These are phyloP conservation scores for Chiloscyllium plagiosum DNA, from an alignment of 2,113 vertebrate species.

Conservation along the genomic window DNA sequence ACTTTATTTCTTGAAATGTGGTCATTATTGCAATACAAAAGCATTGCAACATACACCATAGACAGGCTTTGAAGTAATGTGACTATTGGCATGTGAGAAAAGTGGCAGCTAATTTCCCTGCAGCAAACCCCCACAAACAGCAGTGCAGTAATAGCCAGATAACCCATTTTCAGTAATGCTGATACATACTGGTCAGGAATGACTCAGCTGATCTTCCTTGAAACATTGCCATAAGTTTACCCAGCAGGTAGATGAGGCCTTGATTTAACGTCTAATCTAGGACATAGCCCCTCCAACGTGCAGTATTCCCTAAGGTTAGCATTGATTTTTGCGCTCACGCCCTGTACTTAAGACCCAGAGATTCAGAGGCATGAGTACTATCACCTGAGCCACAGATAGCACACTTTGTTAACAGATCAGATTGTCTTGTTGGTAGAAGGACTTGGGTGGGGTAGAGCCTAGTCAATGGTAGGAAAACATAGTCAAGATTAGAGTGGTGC, in stretches of 20 bases:
- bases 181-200: neutral
- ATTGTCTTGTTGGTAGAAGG: neutral
- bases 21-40: neutral
- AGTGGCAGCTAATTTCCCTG: neutral
- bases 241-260: neutral
- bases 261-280: neutral
- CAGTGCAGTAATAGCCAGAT: neutral
- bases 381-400: neutral
- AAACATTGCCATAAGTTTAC: neutral
- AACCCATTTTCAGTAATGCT: neutral
- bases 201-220: neutral
- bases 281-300: neutral
- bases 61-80: neutral
- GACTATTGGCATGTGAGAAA: neutral
- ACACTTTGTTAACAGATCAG: neutral
- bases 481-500: too few relatives aligned
- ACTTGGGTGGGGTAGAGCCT: neutral
- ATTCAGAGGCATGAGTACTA: neutral
- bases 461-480: neutral
- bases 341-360: neutral
- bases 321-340: neutral
- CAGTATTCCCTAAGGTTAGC: neutral
- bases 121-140: neutral
- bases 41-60: neutral
- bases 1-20: neutral